Evolutionary conservation across 1,140 invertebrate species (phyloP).

Genomic region (Pteromalus puparum): DNA sequence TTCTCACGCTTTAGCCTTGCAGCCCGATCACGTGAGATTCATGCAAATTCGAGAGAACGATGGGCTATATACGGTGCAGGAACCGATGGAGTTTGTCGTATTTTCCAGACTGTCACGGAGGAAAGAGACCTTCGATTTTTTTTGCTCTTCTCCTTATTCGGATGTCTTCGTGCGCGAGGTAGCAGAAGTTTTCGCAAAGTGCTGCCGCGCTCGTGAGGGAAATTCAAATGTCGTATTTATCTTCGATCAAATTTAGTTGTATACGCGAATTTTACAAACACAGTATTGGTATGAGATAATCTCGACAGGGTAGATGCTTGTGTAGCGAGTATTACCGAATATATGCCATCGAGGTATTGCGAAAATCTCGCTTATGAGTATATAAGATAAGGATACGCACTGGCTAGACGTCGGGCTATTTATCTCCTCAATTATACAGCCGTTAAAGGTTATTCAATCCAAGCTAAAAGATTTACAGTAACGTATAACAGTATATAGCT

Average conservation of each 20-base stretch:
- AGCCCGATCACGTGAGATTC: conserved; percentile 31
- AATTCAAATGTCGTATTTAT: too few relatives aligned
- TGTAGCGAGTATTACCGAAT: too few relatives aligned
- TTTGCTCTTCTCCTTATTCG: not conserved
- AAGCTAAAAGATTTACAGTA: too few relatives aligned
- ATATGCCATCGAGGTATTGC: too few relatives aligned
- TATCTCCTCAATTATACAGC: not conserved
- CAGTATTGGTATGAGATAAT: too few relatives aligned
- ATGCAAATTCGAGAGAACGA: conserved; percentile 17
- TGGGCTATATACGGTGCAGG: not conserved
- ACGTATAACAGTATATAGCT: too few relatives aligned
- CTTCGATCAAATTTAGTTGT: too few relatives aligned
- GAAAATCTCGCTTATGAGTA: not conserved
- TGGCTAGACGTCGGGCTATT: not conserved
- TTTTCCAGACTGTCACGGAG: not conserved
- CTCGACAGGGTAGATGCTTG: too few relatives aligned
- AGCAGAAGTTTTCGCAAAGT: not conserved
- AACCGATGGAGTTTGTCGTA: not conserved
- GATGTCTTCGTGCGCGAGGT: too few relatives aligned
- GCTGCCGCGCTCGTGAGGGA: not conserved
- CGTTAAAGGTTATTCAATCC: too few relatives aligned
- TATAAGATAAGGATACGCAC: not conserved
- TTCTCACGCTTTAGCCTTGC: conserved; percentile 33
- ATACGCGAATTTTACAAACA: too few relatives aligned
- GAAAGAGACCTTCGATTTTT: not conserved